phyloP scores from a whole-genome alignment of 2,113 vertebrate species.

The Mellivora capensis region DNA sequence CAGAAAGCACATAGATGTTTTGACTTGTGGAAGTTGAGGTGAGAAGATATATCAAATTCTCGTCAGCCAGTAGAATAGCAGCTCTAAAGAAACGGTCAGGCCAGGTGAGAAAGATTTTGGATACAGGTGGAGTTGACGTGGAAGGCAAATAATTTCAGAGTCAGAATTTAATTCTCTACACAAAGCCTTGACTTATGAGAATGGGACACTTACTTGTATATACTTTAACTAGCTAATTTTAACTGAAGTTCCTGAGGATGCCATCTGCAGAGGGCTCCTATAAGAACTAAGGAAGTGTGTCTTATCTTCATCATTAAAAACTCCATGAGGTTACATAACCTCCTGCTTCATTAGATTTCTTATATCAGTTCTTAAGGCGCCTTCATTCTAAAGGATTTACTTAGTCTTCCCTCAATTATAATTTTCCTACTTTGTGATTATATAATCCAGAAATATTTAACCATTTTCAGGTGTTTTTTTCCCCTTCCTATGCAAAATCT shows the following conservation, averaged over 20 bases:
- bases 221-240: not conserved
- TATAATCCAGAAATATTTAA: conserved; percentile 43
- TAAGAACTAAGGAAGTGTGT: not conserved
- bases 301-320: not conserved
- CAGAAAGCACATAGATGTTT: not conserved
- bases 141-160: not conserved
- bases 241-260: not conserved
- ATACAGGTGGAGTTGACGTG: not conserved
- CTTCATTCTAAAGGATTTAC: conserved; percentile 36
- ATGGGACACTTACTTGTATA: not conserved
- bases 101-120: not conserved
- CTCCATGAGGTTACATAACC: not conserved
- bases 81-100: not conserved
- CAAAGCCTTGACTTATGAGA: not conserved
- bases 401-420: conserved; percentile 15
- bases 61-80: not conserved
- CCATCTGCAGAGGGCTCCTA: not conserved
- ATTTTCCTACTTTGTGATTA: not conserved
- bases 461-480: not conserved
- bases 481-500: not conserved
- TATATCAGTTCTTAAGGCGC: not conserved
- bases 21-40: not conserved
- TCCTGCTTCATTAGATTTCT: not conserved
- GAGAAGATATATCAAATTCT: not conserved
- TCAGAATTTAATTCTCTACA: not conserved